Percentiles rank a stretch among this genome's conserved stretches.
Conservation (phyloP, 1,140 invertebrate species). For the Ladona fulva region DNA sequence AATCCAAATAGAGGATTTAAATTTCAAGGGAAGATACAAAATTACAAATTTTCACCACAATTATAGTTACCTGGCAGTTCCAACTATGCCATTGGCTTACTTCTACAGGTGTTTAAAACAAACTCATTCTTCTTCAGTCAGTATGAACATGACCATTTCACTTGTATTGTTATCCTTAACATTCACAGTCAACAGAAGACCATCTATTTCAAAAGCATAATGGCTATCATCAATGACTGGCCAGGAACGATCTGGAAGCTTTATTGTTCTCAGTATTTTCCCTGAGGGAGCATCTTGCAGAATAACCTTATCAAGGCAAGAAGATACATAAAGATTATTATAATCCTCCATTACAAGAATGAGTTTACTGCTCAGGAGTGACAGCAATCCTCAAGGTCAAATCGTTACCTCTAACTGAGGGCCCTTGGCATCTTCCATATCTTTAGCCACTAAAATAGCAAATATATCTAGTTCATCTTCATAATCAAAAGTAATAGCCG, state of each 20-base stretch:
- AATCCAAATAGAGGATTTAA: too few species aligned
- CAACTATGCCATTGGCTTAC: too few species aligned
- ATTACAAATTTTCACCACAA: too few species aligned
- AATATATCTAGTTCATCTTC: not conserved
- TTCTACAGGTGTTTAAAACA: too few species aligned
- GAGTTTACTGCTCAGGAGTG: too few species aligned
- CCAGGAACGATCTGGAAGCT: not conserved
- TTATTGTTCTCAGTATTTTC: not conserved
- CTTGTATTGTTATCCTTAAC: too few species aligned
- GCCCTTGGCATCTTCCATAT: not conserved
- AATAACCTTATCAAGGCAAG: not conserved
- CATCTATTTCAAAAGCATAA: not conserved
- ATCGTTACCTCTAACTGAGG: not conserved
- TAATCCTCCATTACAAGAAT: not conserved
- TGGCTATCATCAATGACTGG: not conserved
- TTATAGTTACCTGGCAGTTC: too few species aligned
- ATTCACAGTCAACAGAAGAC: not conserved
- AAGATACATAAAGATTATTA: not conserved
- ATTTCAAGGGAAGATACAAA: too few species aligned
- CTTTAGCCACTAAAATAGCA: not conserved
- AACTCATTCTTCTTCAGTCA: too few species aligned
- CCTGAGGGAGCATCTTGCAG: not conserved
- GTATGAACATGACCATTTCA: too few species aligned
- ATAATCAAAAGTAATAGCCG: not conserved
- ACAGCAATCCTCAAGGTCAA: too few species aligned